Evolutionary conservation across 2,888 invertebrate genomes (phyloP).

Genomic region (Margaritifera margaritifera): DNA sequence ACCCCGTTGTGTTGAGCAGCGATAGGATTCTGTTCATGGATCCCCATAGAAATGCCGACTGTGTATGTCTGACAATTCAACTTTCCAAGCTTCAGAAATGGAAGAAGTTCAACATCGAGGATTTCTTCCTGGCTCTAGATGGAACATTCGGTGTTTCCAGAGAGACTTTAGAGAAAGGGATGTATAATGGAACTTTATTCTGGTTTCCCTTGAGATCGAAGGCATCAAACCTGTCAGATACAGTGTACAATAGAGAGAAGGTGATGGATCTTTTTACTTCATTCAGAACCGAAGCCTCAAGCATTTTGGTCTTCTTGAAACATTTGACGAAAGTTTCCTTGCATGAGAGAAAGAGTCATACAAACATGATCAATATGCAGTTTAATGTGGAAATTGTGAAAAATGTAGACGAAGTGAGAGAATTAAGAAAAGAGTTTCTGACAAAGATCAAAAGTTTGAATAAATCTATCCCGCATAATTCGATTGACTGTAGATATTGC

Average conservation of each 20-base stretch:
- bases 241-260: conserved; percentile 38
- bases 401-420: too few species aligned
- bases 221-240: conserved; percentile 51
- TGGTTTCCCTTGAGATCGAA: conserved; percentile 57
- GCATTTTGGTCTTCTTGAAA: conserved; percentile 59
- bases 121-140: conserved; percentile 33
- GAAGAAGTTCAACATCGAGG: conserved; percentile 18
- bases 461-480: too few species aligned
- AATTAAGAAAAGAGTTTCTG: too few species aligned
- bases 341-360: too few species aligned
- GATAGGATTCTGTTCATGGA: conserved; percentile 54
- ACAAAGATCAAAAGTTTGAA: too few species aligned
- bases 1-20: conserved; percentile 60
- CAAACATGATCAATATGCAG: too few species aligned
- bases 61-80: conserved; percentile 25
- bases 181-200: conserved; percentile 59
- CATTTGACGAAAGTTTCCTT: conserved; percentile 43
- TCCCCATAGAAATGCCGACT: conserved; percentile 40
- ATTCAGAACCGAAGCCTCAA: conserved; percentile 52
- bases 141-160: conserved; percentile 44
- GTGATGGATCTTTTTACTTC: conserved; percentile 45
- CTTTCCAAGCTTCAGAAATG: conserved; percentile 14
- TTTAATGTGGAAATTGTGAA: too few species aligned
- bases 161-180: conserved; percentile 29
- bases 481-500: too few species aligned